A percentile compares a stretch with the other conserved stretches of the same genome.
Conservation (phyloP, 2,888 invertebrate genomes). For the Parasteatoda lunata region DNA sequence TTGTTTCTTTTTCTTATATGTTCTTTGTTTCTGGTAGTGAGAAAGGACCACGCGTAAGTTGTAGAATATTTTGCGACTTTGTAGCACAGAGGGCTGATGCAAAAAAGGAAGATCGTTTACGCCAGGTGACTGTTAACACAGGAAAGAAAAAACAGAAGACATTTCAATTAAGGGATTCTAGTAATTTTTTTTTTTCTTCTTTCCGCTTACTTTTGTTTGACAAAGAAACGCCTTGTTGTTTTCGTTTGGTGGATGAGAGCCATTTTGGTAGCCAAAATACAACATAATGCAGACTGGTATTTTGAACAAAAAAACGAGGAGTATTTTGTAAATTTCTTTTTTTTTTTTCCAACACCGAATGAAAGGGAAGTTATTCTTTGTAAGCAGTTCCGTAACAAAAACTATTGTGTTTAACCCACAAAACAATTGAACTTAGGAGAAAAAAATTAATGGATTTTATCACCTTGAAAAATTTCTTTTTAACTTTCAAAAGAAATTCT, state of each 20-base stretch:
- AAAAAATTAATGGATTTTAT: too few species aligned
- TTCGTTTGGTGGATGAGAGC: not conserved
- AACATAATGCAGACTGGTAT: too few species aligned
- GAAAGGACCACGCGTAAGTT: not conserved
- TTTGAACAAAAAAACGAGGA: too few species aligned
- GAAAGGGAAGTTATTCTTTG: too few species aligned
- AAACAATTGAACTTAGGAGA: too few species aligned
- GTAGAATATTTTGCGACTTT: not conserved
- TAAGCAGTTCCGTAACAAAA: too few species aligned
- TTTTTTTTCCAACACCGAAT: too few species aligned
- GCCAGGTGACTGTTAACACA: slow-evolving; percentile 17
- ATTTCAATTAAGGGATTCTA: slow-evolving; percentile 24
- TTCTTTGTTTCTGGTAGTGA: not conserved
- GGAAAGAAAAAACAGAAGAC: slow-evolving; percentile 20
- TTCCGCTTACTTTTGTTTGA: not conserved
- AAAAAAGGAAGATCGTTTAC: not conserved
- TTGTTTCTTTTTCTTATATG: not conserved
- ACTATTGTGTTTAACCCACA: too few species aligned
- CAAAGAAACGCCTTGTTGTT: not conserved
- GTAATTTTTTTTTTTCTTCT: not conserved
- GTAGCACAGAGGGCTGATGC: slow-evolving; percentile 19
- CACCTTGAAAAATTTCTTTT: too few species aligned
- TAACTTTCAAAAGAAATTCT: too few species aligned
- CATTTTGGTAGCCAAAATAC: not conserved
- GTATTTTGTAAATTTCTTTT: too few species aligned